Evolutionary conservation across 2,113 vertebrate genomes (phyloP).

Genomic region (Ceyx margarethae): DNA sequence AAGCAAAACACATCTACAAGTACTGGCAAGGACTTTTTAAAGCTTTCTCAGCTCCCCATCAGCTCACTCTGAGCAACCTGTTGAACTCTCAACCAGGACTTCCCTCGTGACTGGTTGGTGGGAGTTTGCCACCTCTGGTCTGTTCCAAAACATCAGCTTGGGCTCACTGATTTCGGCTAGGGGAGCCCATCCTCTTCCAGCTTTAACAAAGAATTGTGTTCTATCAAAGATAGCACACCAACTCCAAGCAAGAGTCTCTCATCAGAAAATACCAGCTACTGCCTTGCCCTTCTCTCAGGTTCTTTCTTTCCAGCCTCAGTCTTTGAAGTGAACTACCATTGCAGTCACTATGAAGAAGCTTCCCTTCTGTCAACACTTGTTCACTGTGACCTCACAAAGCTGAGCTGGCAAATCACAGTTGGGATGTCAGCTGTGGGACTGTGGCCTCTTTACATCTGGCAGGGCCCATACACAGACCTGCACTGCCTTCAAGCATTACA

Average conservation of each 20-base stretch:
- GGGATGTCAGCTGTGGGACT: not conserved
- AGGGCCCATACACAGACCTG: not conserved
- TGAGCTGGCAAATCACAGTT: not conserved
- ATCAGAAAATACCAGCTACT: not conserved
- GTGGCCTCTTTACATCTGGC: not conserved
- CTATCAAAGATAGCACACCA: not conserved
- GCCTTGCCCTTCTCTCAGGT: not conserved
- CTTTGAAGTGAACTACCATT: not conserved
- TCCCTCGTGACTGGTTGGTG: not conserved
- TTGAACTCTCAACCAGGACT: not conserved
- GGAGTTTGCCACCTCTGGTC: not conserved
- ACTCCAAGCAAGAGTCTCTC: not conserved
- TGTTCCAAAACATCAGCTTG: not conserved
- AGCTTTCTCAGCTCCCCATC: not conserved
- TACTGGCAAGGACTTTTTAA: not conserved
- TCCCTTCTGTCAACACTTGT: not conserved
- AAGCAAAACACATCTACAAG: not conserved
- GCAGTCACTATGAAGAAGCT: not conserved
- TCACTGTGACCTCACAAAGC: not conserved
- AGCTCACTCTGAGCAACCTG: not conserved
- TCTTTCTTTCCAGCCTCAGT: not conserved
- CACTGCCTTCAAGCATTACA: not conserved
- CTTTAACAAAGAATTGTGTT: not conserved
- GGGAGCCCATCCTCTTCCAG: not conserved
- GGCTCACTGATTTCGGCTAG: not conserved